Evolutionary conservation across 64 coral and sea anemone species (phyloP), one percentile per base, ranked within the genome.

Genomic region (Hydrozoanthus tunicans): DNA sequence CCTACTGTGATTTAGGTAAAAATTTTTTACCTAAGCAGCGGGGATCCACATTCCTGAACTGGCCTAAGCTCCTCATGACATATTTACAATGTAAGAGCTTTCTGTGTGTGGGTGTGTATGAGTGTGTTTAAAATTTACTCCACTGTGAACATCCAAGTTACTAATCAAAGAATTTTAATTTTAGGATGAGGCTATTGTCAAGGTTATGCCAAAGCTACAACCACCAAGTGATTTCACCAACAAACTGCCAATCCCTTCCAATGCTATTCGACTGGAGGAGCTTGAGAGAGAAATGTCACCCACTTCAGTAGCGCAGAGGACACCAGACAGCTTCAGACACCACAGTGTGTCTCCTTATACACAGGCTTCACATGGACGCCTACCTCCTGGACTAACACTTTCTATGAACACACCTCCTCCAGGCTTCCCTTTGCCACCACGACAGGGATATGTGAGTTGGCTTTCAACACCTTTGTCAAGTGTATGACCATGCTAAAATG

Each of bases 141-240:
- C 10, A 66, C 13, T 13, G 17, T 66, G 4, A 17, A 15, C 12
- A 66, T 17, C 64, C 11, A 4, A 71, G 20, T 15, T 71, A 8
- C 20, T 15, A 7, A 25, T 24, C 5, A 24, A 71, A 70, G 11
- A 5, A 51, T 8, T 76, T 76, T 11, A 3, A 53, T 76, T 51
- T 51, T 76, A 97, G 95, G 95, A 97, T 90, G 95, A 97, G 62
- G 90, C 95, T 6, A 97, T 97, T 77, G 79, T 97, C 1, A 89
- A 66, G 60, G 95, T 90, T 15, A 73, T 94, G 27, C 95, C 92
- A 13, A 93, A 86, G 61, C 90, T 97, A 6, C 51, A 94, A 6
- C 95, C 95, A 73, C 95, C 95, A 32, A 97, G 95, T 71, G 83
- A 93, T 23, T 97, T 97, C 60, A 70, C 55, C 14, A 86, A 81